These are phyloP conservation scores for Leptopterna dolabrata DNA, from an alignment of 2,888 invertebrate species.

Conservation along the genomic window DNA sequence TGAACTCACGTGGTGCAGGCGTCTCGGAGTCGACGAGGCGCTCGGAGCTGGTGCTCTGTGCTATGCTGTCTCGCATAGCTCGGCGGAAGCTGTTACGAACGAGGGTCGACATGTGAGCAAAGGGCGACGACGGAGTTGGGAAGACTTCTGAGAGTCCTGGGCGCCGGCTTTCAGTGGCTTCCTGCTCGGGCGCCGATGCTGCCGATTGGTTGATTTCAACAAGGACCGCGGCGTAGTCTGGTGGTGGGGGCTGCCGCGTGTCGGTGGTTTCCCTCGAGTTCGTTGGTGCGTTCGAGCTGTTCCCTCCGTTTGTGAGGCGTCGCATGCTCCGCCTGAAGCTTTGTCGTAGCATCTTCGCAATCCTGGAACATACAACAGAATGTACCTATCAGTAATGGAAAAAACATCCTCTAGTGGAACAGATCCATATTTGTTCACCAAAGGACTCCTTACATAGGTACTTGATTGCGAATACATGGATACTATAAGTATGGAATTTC, in stretches of 20 bases:
- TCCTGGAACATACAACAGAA: conserved; percentile 68
- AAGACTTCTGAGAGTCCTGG: conserved; percentile 20
- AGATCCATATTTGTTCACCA: too few species aligned
- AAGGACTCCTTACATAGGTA: too few species aligned
- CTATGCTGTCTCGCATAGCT: conserved; percentile 65
- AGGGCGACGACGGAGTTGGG: conserved; percentile 21
- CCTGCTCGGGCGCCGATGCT: conserved; percentile 64
- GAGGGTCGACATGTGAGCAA: conserved; percentile 62
- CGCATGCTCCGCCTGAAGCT: conserved; percentile 84
- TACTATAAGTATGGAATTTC: too few species aligned
- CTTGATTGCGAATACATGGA: too few species aligned
- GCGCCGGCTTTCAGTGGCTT: conserved; percentile 68
- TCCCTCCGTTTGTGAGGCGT: conserved; percentile 68
- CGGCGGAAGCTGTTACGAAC: conserved; percentile 72
- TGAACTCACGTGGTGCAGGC: conserved; percentile 68
- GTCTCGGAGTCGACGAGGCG: conserved; percentile 73
- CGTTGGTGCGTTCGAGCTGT: not conserved
- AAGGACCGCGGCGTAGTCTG: conserved; percentile 74
- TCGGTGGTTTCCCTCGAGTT: conserved; percentile 50
- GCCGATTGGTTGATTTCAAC: conserved; percentile 72
- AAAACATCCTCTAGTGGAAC: too few species aligned
- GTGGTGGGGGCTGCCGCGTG: conserved; percentile 69
- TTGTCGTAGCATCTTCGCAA: conserved; percentile 80
- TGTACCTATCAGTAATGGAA: too few species aligned
- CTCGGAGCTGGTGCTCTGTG: conserved; percentile 72